Conservation (phyloP, 2,113 vertebrate genomes). For the Herpailurus yagouaroundi region DNA sequence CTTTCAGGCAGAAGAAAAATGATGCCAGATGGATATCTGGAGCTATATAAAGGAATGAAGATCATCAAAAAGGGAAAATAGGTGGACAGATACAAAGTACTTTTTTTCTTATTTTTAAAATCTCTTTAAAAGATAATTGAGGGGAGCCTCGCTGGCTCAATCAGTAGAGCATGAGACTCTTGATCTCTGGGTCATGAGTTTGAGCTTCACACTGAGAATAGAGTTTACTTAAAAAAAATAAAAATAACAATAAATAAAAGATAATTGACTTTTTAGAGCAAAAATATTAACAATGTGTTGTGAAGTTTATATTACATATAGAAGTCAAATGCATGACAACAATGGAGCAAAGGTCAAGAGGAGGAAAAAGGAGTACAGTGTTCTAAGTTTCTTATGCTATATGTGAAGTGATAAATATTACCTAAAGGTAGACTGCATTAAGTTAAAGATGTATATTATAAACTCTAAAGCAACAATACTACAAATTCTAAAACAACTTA, state of each 20-base stretch:
- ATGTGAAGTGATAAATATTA: background rate
- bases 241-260: background rate
- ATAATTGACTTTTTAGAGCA: constrained; percentile 15
- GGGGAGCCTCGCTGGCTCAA: background rate
- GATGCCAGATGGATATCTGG: background rate
- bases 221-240: background rate
- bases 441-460: background rate
- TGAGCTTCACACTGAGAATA: background rate
- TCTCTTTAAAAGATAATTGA: constrained; percentile 5
- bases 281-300: background rate
- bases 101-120: constrained; percentile 32
- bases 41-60: background rate
- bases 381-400: background rate
- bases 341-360: background rate
- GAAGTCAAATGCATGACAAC: background rate
- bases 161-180: background rate
- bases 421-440: background rate
- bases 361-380: background rate
- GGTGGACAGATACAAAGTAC: background rate
- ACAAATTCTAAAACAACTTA: background rate
- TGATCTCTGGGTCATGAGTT: background rate
- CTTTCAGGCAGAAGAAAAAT: background rate
- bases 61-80: constrained; percentile 18
- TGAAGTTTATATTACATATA: background rate
- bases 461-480: background rate